A percentile compares a stretch with the other conserved stretches of the same genome.
Evolutionary conservation across 2,888 invertebrate genomes (phyloP).

Genomic region (Caradrina kadenii): DNA sequence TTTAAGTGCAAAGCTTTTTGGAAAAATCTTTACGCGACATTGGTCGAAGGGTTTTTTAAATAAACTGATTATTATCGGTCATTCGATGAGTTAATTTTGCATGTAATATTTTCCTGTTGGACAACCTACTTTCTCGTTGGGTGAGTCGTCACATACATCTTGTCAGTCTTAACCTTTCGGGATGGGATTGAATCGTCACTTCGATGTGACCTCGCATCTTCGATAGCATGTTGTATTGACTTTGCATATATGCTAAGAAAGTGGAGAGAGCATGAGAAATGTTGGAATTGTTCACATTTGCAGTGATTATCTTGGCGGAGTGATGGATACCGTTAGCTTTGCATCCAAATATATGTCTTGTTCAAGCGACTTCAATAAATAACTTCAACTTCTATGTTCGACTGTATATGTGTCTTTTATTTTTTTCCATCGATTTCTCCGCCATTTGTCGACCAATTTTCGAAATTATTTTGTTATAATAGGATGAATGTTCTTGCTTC

Average conservation of each 20-base stretch:
- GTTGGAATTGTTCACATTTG: constrained; percentile 39
- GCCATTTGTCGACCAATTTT: too few species aligned
- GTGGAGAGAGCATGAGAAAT: constrained; percentile 56
- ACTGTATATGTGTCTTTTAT: too few species aligned
- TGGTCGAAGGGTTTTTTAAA: constrained; percentile 20
- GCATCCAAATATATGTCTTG: neutral
- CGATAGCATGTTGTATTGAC: constrained; percentile 47
- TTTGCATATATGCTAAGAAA: constrained; percentile 48
- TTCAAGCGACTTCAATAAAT: neutral
- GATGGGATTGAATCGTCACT: constrained; percentile 48
- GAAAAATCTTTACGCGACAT: constrained; percentile 37
- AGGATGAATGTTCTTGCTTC: constrained; percentile 28
- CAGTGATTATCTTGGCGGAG: constrained; percentile 16
- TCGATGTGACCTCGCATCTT: constrained; percentile 38
- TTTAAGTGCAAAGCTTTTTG: constrained; percentile 62
- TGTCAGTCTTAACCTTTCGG: constrained; percentile 33
- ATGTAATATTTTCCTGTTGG: constrained; percentile 39
- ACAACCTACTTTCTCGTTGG: constrained; percentile 49
- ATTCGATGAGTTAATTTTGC: constrained; percentile 25
- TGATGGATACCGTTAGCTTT: constrained; percentile 5
- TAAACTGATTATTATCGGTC: constrained; percentile 18
- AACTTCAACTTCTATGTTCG: too few species aligned
- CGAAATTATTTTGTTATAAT: neutral
- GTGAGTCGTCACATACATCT: constrained; percentile 31
- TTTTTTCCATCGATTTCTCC: too few species aligned